Conservation (phyloP, 1,140 invertebrate species). For the Anastatus disparis region DNA sequence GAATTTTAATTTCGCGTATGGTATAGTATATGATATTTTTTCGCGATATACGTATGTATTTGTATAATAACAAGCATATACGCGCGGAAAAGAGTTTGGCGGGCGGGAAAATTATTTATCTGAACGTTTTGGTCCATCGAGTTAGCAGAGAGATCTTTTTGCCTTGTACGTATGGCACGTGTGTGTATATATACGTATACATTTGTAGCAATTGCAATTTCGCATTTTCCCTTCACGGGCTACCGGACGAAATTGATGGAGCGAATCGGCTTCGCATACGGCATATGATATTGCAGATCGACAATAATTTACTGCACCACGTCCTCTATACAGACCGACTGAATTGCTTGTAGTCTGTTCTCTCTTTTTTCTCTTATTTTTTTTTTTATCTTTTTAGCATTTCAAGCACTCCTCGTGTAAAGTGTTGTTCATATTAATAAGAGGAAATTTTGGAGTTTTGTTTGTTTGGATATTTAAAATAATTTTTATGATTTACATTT, state of each 20-base stretch:
- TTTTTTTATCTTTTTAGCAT: too few relatives aligned
- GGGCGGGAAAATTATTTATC: slow-evolving; percentile 22
- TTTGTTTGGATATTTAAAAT: too few relatives aligned
- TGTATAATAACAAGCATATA: not conserved
- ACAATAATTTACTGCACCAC: slow-evolving; percentile 13
- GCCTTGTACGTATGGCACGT: not conserved
- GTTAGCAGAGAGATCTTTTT: too few relatives aligned
- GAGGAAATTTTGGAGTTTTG: too few relatives aligned
- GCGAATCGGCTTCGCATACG: not conserved
- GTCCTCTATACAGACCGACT: too few relatives aligned
- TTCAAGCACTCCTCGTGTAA: too few relatives aligned
- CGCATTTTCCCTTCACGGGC: slow-evolving; percentile 24
- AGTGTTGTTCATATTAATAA: not conserved
- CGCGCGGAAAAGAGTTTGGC: not conserved
- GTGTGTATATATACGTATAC: not conserved
- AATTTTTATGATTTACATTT: too few relatives aligned
- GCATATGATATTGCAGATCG: slow-evolving; percentile 27
- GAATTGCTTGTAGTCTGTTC: not conserved
- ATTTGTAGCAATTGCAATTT: slow-evolving; percentile 17
- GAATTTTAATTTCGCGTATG: too few relatives aligned
- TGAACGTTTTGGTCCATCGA: slow-evolving; percentile 12
- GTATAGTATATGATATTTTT: too few relatives aligned
- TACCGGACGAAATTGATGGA: slow-evolving; percentile 13
- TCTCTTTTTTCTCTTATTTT: slow-evolving; percentile 2
- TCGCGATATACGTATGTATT: too few relatives aligned